Percentiles rank a stretch among this genome's conserved stretches.
Evolutionary conservation across 2,888 invertebrate species (phyloP).

Genomic region (Dicroscelio sp.): DNA sequence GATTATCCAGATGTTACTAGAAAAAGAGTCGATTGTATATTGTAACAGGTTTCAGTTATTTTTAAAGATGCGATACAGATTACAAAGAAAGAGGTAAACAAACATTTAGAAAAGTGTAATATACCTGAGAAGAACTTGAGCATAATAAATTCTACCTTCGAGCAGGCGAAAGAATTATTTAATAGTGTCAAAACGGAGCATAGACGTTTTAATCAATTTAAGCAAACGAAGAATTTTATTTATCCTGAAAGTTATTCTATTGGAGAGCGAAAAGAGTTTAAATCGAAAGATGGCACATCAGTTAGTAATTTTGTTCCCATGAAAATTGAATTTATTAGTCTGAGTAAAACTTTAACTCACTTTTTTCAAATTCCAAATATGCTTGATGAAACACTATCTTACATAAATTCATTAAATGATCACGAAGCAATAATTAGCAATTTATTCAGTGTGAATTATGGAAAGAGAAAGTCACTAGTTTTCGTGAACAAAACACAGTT

Average conservation of each 20-base stretch:
- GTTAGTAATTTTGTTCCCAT: constrained; percentile 14
- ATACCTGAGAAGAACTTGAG: not conserved
- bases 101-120: not conserved
- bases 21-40: constrained; percentile 26
- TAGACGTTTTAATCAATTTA: not conserved
- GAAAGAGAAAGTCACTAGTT: constrained; percentile 56
- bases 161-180: not conserved
- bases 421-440: constrained; percentile 45
- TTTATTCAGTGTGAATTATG: constrained; percentile 67
- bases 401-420: constrained; percentile 50
- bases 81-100: not conserved
- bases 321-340: constrained; percentile 63
- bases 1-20: not conserved
- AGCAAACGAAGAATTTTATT: not conserved
- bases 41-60: not conserved
- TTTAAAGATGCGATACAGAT: not conserved
- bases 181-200: not conserved
- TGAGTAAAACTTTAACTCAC: constrained; percentile 52
- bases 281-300: constrained; percentile 28
- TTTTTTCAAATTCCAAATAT: constrained; percentile 63
- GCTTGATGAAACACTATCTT: constrained; percentile 58
- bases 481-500: not conserved
- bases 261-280: constrained; percentile 31
- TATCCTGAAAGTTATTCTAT: constrained; percentile 9
- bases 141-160: not conserved